These are phyloP conservation scores for Stenopsyche tienmushanensis DNA, from an alignment of 1,140 invertebrate species.

Conservation along the genomic window DNA sequence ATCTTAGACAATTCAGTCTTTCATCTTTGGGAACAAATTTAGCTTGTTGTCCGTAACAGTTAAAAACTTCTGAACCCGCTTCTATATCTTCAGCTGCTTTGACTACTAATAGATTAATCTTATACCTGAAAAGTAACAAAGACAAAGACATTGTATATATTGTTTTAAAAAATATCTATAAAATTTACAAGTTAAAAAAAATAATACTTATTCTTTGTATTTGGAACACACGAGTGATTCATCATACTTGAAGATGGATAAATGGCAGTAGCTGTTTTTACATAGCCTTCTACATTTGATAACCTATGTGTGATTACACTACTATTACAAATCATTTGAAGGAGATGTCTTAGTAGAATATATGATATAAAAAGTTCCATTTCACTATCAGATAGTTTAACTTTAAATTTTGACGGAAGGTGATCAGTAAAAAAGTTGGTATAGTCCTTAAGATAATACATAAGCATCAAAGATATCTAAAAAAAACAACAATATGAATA, in stretches of 20 bases:
- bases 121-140: constrained; percentile 5
- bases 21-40: not conserved
- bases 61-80: constrained; percentile 4
- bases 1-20: not conserved
- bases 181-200: not conserved
- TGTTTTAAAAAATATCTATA: not conserved
- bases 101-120: not conserved
- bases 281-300: not conserved
- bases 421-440: not conserved
- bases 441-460: not conserved
- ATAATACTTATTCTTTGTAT: constrained; percentile 8
- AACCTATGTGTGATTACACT: not conserved
- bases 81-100: not conserved
- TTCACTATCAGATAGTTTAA: not conserved
- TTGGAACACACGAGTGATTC: constrained; percentile 15
- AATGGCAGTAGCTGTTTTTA: not conserved
- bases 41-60: constrained; percentile 7
- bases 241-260: constrained; percentile 12
- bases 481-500: not conserved
- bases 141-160: not conserved
- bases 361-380: not conserved
- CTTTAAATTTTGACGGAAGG: not conserved
- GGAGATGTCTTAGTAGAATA: not conserved
- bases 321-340: constrained; percentile 15
- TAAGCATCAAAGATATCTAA: not conserved